Percentiles rank a stretch among this genome's conserved stretches.
phyloP scores from a whole-genome alignment of 2,113 vertebrate genomes.

The Myrmecobius fasciatus region DNA sequence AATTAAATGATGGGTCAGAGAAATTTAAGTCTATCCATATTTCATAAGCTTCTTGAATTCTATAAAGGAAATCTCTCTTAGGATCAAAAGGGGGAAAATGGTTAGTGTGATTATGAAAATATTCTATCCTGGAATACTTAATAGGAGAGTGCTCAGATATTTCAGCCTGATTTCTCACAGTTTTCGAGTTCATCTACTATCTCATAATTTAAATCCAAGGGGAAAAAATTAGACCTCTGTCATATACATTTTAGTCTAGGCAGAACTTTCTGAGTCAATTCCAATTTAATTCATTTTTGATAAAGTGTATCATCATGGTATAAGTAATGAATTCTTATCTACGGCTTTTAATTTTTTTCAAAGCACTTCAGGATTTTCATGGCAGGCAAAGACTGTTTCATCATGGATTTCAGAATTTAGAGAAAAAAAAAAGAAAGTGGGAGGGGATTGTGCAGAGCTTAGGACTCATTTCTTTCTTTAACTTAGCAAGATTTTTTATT shows the following conservation, averaged over 20 bases:
- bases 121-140: neutral
- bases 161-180: neutral
- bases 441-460: neutral
- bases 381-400: slow-evolving; percentile 27
- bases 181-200: neutral
- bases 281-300: slow-evolving; percentile 34
- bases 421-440: neutral
- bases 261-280: neutral
- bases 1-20: neutral
- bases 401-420: neutral
- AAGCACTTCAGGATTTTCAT: slow-evolving; percentile 51
- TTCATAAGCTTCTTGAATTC: slow-evolving; percentile 18
- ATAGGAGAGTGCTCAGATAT: neutral
- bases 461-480: neutral
- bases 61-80: neutral
- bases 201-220: slow-evolving; percentile 6
- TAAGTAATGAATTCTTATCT: slow-evolving; percentile 46
- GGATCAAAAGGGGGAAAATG: slow-evolving; percentile 7
- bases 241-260: neutral
- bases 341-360: slow-evolving; percentile 38
- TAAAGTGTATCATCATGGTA: neutral
- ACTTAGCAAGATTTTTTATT: neutral
- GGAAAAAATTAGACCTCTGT: neutral
- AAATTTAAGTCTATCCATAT: neutral
- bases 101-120: neutral